Conservation (phyloP, 2,113 vertebrate genomes). For the Sialia sialis region DNA sequence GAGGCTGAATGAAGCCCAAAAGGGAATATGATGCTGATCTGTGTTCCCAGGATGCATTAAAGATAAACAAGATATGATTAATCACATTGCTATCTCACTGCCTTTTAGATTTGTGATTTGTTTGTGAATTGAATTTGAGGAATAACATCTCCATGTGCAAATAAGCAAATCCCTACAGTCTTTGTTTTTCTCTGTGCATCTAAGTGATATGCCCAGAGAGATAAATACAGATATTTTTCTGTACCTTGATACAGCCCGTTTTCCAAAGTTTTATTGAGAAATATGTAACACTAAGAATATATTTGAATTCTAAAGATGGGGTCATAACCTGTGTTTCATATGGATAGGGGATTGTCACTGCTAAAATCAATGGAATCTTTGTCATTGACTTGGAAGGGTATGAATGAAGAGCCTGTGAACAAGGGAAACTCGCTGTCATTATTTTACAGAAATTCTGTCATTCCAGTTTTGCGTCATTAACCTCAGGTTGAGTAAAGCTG, state of each 20-base stretch:
- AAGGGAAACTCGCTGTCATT: not conserved
- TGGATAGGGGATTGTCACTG: not conserved
- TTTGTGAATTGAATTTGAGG: not conserved
- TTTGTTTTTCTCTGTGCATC: not conserved
- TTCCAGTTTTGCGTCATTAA: not conserved
- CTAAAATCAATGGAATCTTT: slow-evolving; percentile 1
- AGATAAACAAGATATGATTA: not conserved
- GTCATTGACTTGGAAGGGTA: not conserved
- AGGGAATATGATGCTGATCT: not conserved
- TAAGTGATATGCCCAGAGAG: not conserved
- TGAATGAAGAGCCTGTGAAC: slow-evolving; percentile 6
- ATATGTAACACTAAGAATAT: not conserved
- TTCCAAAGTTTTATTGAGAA: not conserved
- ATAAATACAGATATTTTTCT: not conserved
- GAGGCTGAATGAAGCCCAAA: not conserved
- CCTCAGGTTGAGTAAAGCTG: not conserved
- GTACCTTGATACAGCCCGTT: not conserved
- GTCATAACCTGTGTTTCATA: not conserved
- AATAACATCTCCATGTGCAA: not conserved
- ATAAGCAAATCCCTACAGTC: not conserved
- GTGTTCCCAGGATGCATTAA: not conserved
- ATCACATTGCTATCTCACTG: not conserved
- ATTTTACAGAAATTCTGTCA: not conserved
- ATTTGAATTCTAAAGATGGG: not conserved
- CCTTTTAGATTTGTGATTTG: not conserved